Evolutionary conservation across 2,113 vertebrate species (phyloP).

Genomic region (Fulmarus glacialis): DNA sequence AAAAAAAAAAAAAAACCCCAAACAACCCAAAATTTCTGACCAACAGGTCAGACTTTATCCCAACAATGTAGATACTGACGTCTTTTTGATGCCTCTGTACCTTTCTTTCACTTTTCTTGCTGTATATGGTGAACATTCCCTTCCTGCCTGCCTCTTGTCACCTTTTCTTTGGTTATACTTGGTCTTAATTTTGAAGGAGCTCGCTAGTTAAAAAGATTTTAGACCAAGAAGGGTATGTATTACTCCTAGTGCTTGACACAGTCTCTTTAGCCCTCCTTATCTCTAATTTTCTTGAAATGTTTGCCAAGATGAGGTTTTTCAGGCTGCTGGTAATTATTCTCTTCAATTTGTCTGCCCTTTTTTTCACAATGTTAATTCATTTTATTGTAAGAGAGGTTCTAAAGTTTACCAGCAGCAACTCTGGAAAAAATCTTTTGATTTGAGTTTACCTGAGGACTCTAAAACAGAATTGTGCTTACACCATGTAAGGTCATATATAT

Average conservation of each 20-base stretch:
- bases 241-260: neutral
- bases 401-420: neutral
- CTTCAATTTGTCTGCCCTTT: neutral
- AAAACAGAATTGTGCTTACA: neutral
- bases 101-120: neutral
- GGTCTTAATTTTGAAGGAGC: neutral
- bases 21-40: neutral
- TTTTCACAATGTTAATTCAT: neutral
- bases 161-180: neutral
- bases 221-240: neutral
- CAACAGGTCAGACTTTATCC: neutral
- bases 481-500: neutral
- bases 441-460: neutral
- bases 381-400: neutral
- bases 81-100: neutral
- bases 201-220: neutral
- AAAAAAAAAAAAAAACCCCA: neutral
- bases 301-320: neutral
- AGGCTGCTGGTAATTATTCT: neutral
- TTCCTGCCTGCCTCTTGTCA: neutral
- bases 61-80: accelerated
- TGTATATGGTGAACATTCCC: neutral
- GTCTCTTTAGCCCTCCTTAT: neutral
- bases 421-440: neutral
- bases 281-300: neutral